phyloP scores from a whole-genome alignment of 2,888 invertebrate species.

The Cistogaster globosa region DNA sequence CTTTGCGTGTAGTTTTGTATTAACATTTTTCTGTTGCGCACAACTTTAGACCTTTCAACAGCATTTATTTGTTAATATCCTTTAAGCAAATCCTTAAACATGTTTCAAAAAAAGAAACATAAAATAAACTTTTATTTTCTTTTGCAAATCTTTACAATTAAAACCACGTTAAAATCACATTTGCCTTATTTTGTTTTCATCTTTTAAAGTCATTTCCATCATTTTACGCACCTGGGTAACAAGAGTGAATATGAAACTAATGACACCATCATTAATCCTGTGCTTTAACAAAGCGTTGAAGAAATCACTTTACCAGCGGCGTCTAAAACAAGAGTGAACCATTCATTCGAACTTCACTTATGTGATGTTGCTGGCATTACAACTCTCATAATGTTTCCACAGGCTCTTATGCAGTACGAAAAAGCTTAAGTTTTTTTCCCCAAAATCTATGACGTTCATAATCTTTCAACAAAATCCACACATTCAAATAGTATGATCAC shows the following conservation, averaged over 20 bases:
- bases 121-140: constrained; percentile 35
- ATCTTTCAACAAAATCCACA: constrained; percentile 39
- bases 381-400: constrained; percentile 36
- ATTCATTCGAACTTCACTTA: constrained; percentile 61
- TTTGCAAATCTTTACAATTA: constrained; percentile 76
- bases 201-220: constrained; percentile 43
- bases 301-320: constrained; percentile 82
- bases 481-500: constrained; percentile 38
- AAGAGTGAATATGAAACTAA: constrained; percentile 73
- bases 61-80: constrained; percentile 70
- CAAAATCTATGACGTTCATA: neutral
- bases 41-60: constrained; percentile 61
- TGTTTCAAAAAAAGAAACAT: constrained; percentile 8
- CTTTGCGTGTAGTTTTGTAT: constrained; percentile 63
- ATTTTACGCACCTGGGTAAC: neutral
- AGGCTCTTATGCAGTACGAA: neutral
- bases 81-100: constrained; percentile 67
- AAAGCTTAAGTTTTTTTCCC: neutral
- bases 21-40: constrained; percentile 9
- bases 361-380: constrained; percentile 33
- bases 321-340: constrained; percentile 72
- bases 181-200: constrained; percentile 73
- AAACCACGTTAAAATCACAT: constrained; percentile 81
- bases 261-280: constrained; percentile 79
- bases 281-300: constrained; percentile 81